phyloP scores from a whole-genome alignment of 2,797 vertebrate genomes.

The Micromesistius poutassou region DNA sequence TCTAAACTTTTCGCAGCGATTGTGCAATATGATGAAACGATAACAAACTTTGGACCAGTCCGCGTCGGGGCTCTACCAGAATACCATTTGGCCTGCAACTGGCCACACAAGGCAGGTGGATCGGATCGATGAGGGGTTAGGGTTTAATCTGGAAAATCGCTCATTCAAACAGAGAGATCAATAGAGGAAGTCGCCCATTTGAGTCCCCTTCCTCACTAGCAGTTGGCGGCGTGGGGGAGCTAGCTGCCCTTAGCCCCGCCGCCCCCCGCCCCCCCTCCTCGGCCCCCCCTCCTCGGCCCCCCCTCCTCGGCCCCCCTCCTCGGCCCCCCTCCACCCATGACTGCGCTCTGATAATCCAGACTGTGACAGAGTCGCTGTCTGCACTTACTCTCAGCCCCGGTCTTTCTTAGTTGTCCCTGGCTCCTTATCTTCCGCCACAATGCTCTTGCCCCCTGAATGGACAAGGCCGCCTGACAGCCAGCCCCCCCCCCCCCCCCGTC shows the following conservation, averaged over 20 bases:
- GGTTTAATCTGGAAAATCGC: slow-evolving; percentile 60
- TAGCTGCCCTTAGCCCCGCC: slow-evolving; percentile 19
- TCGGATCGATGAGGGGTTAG: slow-evolving; percentile 60
- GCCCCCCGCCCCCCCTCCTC: slow-evolving; percentile 7
- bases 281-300: slow-evolving; percentile 16
- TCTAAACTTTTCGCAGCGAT: background rate
- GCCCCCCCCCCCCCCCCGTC: background rate
- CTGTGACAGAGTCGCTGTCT: slow-evolving; percentile 32
- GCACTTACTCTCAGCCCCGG: slow-evolving; percentile 19
- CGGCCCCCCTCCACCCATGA: slow-evolving; percentile 34
- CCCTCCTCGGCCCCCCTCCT: slow-evolving; percentile 21
- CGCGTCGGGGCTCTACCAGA: background rate
- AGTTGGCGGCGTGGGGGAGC: slow-evolving; percentile 31
- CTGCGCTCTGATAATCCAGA: slow-evolving; percentile 56
- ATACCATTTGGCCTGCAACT: slow-evolving; percentile 3
- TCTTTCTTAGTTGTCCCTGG: slow-evolving; percentile 46
- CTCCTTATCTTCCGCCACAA: slow-evolving; percentile 48
- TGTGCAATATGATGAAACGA: background rate
- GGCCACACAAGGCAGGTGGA: slow-evolving; percentile 25
- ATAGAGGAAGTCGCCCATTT: slow-evolving; percentile 64
- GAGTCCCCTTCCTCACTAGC: slow-evolving; percentile 38
- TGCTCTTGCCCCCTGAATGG: slow-evolving; percentile 30
- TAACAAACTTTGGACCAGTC: slow-evolving; percentile 12
- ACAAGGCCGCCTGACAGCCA: slow-evolving; percentile 47
- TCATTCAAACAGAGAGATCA: slow-evolving; percentile 54